Conservation (phyloP, 2,888 invertebrate species). For the Stomorhina lunata region DNA sequence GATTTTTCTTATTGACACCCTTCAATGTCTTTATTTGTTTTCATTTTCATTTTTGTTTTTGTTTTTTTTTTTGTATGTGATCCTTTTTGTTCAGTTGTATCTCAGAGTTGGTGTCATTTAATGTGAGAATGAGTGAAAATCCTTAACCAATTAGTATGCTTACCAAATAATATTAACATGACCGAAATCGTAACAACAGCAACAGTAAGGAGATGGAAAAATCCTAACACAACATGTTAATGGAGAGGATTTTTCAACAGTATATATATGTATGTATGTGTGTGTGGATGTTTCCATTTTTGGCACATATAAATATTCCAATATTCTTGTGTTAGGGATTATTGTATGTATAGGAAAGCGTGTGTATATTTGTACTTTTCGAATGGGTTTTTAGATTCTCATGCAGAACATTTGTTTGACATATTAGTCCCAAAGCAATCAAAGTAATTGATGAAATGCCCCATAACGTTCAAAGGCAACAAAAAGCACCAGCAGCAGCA, state of each 20-base stretch:
- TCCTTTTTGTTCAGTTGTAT: not conserved
- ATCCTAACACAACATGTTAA: constrained; percentile 30
- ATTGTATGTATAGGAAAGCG: not conserved
- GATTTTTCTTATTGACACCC: constrained; percentile 50
- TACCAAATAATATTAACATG: constrained; percentile 39
- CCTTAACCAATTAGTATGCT: constrained; percentile 54
- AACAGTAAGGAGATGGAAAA: not conserved
- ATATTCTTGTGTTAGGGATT: not conserved
- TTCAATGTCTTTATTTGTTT: not conserved
- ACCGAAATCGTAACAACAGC: constrained; percentile 40
- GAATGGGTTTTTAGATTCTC: constrained; percentile 7
- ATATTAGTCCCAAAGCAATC: constrained; percentile 65
- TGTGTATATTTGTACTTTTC: not conserved
- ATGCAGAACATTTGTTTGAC: constrained; percentile 57
- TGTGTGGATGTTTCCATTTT: not conserved
- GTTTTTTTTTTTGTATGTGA: not conserved
- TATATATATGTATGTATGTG: not conserved
- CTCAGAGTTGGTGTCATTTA: not conserved
- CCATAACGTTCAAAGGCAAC: constrained; percentile 25
- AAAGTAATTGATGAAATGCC: constrained; percentile 62
- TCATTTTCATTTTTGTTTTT: not conserved
- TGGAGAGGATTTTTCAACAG: constrained; percentile 34
- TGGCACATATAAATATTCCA: not conserved
- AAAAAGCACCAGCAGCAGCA: not conserved
- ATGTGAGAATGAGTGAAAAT: not conserved